phyloP scores from a whole-genome alignment of 1,140 invertebrate genomes.

The Ceratina calcarata region DNA sequence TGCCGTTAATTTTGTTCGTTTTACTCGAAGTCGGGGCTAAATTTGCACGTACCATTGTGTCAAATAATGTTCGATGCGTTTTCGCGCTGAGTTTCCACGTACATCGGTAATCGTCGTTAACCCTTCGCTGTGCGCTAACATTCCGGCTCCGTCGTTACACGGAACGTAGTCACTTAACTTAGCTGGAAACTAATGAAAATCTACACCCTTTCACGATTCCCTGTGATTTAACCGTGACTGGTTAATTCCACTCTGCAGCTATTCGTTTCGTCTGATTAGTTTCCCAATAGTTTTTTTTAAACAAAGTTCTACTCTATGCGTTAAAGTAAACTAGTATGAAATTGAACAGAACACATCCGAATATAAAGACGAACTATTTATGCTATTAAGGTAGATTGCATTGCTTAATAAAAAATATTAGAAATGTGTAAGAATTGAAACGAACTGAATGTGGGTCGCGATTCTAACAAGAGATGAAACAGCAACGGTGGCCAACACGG shows the following conservation, averaged over 20 bases:
- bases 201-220: neutral
- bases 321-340: too few relatives aligned
- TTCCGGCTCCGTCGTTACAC: neutral
- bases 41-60: slow-evolving; percentile 42
- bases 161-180: neutral
- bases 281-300: neutral
- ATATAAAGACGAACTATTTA: too few relatives aligned
- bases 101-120: slow-evolving; percentile 26
- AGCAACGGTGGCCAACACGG: too few relatives aligned
- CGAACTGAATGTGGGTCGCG: neutral
- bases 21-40: slow-evolving; percentile 21
- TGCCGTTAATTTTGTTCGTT: slow-evolving; percentile 55
- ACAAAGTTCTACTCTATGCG: too few relatives aligned
- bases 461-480: neutral
- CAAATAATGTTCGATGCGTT: slow-evolving; percentile 49
- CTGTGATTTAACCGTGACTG: neutral
- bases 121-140: neutral
- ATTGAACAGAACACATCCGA: too few relatives aligned
- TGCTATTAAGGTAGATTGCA: too few relatives aligned
- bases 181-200: slow-evolving; percentile 4
- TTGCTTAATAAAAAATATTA: too few relatives aligned
- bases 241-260: neutral
- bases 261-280: neutral
- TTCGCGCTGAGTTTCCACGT: neutral
- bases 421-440: too few relatives aligned